These are phyloP conservation scores for Catharus bicknelli DNA, from an alignment of 2,113 vertebrate genomes.

Conservation along the genomic window DNA sequence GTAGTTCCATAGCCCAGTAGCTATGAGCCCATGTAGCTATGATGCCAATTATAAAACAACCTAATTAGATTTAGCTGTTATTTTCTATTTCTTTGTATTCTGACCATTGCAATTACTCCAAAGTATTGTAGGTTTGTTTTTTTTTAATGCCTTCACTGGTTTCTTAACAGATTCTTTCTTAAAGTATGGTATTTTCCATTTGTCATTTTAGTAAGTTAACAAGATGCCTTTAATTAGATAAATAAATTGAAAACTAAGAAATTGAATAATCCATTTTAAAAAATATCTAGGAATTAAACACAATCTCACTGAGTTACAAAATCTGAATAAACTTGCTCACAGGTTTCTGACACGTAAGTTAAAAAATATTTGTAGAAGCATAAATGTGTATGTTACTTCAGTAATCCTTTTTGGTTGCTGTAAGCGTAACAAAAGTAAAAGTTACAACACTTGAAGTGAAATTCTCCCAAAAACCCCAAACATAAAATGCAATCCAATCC, in stretches of 20 bases:
- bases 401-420: background rate
- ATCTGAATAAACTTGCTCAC: background rate
- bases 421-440: background rate
- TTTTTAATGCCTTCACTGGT: background rate
- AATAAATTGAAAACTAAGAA: background rate
- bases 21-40: background rate
- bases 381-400: background rate
- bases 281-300: background rate
- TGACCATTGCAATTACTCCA: background rate
- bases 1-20: background rate
- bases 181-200: background rate
- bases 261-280: background rate
- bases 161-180: background rate
- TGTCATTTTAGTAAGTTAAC: background rate
- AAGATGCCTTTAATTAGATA: background rate
- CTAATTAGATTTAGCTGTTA: background rate
- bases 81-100: background rate
- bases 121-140: background rate
- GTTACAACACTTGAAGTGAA: background rate
- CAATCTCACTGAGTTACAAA: background rate
- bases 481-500: background rate
- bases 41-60: background rate
- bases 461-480: background rate
- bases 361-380: background rate
- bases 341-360: background rate